Conservation (phyloP, 2,113 vertebrate genomes). For the human region DNA sequence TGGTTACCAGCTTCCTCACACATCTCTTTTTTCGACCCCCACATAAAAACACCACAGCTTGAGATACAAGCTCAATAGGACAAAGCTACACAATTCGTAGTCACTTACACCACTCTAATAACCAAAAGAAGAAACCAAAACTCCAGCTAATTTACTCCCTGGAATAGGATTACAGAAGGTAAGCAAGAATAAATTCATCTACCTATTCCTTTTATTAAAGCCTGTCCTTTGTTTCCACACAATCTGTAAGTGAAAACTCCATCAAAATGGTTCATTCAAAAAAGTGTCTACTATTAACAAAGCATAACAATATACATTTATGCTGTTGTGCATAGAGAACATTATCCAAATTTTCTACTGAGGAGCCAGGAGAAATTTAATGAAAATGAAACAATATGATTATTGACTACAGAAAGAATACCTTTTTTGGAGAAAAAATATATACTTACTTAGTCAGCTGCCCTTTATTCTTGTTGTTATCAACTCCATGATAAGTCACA, state of each 20-base stretch:
- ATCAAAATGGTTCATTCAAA: not conserved
- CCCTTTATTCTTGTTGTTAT: slow-evolving; percentile 97
- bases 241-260: not conserved
- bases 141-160: not conserved
- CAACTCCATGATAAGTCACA: slow-evolving; percentile 97
- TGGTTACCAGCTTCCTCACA: not conserved
- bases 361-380: not conserved
- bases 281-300: not conserved
- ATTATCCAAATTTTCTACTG: not conserved
- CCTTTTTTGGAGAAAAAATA: not conserved
- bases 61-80: not conserved
- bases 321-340: not conserved
- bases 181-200: not conserved
- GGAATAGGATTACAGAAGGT: not conserved
- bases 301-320: not conserved
- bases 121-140: not conserved
- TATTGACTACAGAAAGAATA: not conserved
- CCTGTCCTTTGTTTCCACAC: not conserved
- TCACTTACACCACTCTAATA: not conserved
- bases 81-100: not conserved
- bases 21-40: not conserved
- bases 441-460: slow-evolving; percentile 96
- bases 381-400: not conserved
- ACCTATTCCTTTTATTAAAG: not conserved
- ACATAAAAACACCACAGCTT: not conserved